These are phyloP conservation scores for Eulemur mongoz DNA, from an alignment of 2,797 vertebrate genomes.

Conservation along the genomic window DNA sequence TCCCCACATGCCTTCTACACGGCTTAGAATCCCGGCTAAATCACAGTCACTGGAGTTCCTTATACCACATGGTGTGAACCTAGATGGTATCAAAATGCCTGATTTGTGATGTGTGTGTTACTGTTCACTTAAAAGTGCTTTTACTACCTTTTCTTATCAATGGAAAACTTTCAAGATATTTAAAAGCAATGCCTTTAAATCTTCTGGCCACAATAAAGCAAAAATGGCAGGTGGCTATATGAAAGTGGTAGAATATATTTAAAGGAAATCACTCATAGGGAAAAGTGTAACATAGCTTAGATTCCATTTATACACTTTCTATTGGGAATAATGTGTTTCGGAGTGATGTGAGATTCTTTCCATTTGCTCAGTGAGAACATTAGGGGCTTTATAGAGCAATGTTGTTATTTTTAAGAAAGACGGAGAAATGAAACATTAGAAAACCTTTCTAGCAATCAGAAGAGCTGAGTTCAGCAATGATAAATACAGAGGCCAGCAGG, in stretches of 20 bases:
- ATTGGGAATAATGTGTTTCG: conserved; percentile 50
- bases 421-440: conserved; percentile 58
- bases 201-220: conserved; percentile 82
- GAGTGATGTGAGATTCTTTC: conserved; percentile 57
- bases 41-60: conserved; percentile 43
- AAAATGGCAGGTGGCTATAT: conserved; percentile 83
- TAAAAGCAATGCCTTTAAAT: conserved; percentile 84
- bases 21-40: conserved; percentile 34
- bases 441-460: conserved; percentile 61
- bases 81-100: conserved; percentile 82
- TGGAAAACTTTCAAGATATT: conserved; percentile 85
- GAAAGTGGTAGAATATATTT: conserved; percentile 82
- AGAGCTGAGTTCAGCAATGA: conserved; percentile 51
- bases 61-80: conserved; percentile 66
- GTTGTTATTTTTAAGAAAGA: conserved; percentile 68
- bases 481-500: conserved; percentile 53
- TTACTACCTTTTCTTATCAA: conserved; percentile 86
- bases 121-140: conserved; percentile 84
- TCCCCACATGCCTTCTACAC: not conserved
- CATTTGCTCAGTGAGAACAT: conserved; percentile 55
- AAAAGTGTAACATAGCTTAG: not conserved
- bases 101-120: conserved; percentile 82
- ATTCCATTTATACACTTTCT: conserved; percentile 60
- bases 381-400: conserved; percentile 60
- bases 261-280: conserved; percentile 67